Evolutionary conservation across 2,888 invertebrate genomes (phyloP).

Genomic region (Cephus rjabovi): DNA sequence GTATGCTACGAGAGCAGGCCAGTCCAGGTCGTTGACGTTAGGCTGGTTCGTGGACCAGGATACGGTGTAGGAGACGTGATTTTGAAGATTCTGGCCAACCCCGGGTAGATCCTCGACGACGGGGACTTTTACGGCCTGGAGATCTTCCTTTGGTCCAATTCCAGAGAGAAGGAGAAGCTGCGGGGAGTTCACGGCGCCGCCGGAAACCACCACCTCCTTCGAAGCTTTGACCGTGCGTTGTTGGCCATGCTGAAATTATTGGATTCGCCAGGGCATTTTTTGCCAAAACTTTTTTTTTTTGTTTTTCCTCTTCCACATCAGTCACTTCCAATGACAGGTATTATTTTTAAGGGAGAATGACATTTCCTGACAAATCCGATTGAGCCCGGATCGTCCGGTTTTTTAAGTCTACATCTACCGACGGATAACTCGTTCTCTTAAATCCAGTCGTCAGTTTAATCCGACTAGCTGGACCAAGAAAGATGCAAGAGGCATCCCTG

Average conservation of each 20-base stretch:
- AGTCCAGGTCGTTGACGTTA: conserved; percentile 71
- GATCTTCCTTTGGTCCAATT: conserved; percentile 73
- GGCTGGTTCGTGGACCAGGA: conserved; percentile 70
- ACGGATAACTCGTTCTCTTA: too few relatives aligned
- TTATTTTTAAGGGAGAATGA: too few relatives aligned
- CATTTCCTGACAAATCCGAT: too few relatives aligned
- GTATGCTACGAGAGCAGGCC: conserved; percentile 74
- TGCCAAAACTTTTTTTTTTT: too few relatives aligned
- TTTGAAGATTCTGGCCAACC: conserved; percentile 77
- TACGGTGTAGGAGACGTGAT: conserved; percentile 75
- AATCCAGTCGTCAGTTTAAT: too few relatives aligned
- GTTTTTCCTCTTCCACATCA: too few relatives aligned
- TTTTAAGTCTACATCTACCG: too few relatives aligned
- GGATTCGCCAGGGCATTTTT: too few relatives aligned
- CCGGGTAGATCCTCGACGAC: conserved; percentile 75
- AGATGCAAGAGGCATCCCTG: too few relatives aligned
- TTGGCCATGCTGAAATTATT: conserved; percentile 44
- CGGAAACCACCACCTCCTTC: conserved; percentile 71
- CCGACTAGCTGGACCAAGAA: too few relatives aligned
- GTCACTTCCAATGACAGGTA: too few relatives aligned
- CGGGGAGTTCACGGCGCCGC: conserved; percentile 76
- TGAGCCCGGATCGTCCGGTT: too few relatives aligned
- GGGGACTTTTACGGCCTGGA: conserved; percentile 72
- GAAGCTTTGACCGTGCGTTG: conserved; percentile 41
- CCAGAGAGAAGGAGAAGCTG: conserved; percentile 77